Base-by-base conservation (phyloP, 2,797 vertebrate species). In the Lates japonicus region DNA sequence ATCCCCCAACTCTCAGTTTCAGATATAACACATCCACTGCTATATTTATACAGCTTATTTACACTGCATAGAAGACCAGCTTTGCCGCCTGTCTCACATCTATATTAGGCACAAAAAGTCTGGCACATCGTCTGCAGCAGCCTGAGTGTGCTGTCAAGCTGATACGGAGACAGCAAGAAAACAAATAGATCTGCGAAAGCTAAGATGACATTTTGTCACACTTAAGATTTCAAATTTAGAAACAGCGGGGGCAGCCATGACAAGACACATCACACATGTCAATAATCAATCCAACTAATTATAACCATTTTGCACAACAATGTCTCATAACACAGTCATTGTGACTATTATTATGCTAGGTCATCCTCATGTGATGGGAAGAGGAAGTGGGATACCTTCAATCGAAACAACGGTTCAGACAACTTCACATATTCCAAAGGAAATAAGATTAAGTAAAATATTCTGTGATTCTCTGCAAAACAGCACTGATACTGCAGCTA, bases 31-130 rank as follows among this genome's bases (percentile, higher is more conserved):
- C 94, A 89, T 93, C 75, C 78, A 55, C 74, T 74, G 88, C 93
- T 94, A 95, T 92, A 94, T 92, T 92, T 94, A 90, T 70, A 79
- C 81, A 25, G 44, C 88, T 91, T 92, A 94, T 95, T 95, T 93
- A 93, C 95, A 94, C 94, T 86, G 91, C 89, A 92, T 90, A 88
- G 87, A 86, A 80, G 89, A 92, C 89, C 69, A 81, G 80, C 70
- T 90, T 76, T 83, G 76, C 77, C 61, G 78, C 77, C 86, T 91
- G 70, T 85, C 90, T 90, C 90, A 90, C 85, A 41, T 94, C 94
- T 94, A 94, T 92, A 93, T 94, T 89, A 76, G 77, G 92, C 90
- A 86, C 86, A 85, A 84, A 88, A 84, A 70, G 88, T 92, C 88
- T 92, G 83, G 81, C 87, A 87, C 89, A 2, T 75, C 41, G 70